Evolutionary conservation across 2,797 vertebrate species (phyloP).

Genomic region (Artibeus jamaicensis): DNA sequence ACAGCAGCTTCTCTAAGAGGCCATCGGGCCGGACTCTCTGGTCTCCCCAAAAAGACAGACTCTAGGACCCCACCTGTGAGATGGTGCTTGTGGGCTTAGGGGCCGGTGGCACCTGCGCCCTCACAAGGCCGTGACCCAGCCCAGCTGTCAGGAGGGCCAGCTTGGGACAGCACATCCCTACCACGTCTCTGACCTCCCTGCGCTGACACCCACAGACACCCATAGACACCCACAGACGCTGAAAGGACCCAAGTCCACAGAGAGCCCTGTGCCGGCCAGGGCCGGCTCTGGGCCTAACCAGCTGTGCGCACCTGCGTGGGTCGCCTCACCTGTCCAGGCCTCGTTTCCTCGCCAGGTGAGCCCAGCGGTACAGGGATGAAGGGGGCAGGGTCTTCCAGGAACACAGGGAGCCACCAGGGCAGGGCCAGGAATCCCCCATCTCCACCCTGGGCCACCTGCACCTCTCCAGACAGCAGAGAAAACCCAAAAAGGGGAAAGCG

Average conservation of each 20-base stretch:
- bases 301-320: not conserved
- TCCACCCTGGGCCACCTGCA: fast-evolving
- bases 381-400: too few species aligned
- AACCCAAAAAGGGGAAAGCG: not conserved
- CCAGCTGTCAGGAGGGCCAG: too few species aligned
- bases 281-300: too few species aligned
- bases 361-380: fast-evolving
- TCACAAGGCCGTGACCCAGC: not conserved
- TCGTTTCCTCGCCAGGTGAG: not conserved
- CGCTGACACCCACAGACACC: not conserved
- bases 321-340: not conserved
- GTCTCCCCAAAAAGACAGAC: not conserved
- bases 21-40: fast-evolving
- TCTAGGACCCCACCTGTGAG: not conserved
- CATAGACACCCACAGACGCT: fast-evolving
- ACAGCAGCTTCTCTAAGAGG: fast-evolving
- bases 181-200: not conserved
- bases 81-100: fast-evolving
- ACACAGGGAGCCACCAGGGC: fast-evolving
- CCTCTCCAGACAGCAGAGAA: not conserved
- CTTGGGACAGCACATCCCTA: fast-evolving
- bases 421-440: not conserved
- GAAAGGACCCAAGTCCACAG: fast-evolving
- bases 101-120: not conserved
- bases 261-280: not conserved